Conservation (phyloP, 2,113 vertebrate species). For the Notothenia rossii region DNA sequence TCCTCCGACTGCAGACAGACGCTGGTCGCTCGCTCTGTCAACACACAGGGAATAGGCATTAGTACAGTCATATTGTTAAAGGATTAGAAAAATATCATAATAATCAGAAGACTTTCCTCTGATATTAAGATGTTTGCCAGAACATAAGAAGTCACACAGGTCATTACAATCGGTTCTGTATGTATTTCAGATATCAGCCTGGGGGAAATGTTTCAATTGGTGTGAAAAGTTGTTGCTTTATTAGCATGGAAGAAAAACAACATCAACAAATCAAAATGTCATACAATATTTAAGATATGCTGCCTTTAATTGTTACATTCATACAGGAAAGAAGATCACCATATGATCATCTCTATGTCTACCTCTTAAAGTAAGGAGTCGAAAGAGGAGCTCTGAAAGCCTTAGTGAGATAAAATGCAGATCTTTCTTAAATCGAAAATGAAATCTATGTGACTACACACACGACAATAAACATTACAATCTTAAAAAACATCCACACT, state of each 20-base stretch:
- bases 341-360: background rate
- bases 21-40: constrained; percentile 80
- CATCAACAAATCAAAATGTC: background rate
- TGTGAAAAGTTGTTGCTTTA: background rate
- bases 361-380: background rate
- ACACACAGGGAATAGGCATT: constrained; percentile 8
- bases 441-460: background rate
- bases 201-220: background rate
- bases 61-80: background rate
- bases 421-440: background rate
- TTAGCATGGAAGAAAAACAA: background rate
- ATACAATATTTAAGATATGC: background rate
- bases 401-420: background rate
- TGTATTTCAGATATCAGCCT: background rate
- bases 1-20: constrained; percentile 76
- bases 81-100: background rate
- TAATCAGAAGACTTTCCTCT: background rate
- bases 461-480: background rate
- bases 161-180: background rate
- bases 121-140: background rate
- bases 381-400: background rate
- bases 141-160: background rate
- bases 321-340: background rate
- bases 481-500: background rate
- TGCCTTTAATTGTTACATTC: too few relatives aligned